Conservation (phyloP, 2,888 invertebrate species). For the Biston stratarius region DNA sequence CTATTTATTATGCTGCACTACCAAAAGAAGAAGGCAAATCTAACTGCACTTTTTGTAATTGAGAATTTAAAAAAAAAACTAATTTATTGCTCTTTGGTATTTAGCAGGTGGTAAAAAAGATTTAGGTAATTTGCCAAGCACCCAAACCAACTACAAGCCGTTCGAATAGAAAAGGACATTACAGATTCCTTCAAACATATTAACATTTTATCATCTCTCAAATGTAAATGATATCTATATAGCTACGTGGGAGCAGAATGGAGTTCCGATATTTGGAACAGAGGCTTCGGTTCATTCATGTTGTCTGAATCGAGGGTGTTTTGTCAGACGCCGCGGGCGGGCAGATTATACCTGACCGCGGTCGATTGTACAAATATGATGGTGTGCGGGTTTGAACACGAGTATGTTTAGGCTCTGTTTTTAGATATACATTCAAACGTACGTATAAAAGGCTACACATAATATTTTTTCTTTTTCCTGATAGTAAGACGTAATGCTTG, state of each 20-base stretch:
- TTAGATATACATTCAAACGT: neutral
- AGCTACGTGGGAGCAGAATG: neutral
- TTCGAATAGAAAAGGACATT: too few relatives aligned
- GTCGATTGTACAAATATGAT: constrained; percentile 2
- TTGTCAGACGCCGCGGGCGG: constrained; percentile 16
- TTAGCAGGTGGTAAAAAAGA: too few relatives aligned
- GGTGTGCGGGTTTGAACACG: neutral
- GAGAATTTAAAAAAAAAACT: too few relatives aligned
- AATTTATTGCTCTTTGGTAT: too few relatives aligned
- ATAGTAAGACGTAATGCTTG: too few relatives aligned
- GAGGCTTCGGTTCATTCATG: constrained; percentile 20
- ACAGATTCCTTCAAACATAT: too few relatives aligned
- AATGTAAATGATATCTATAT: neutral
- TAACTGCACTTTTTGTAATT: too few relatives aligned
- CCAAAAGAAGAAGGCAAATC: too few relatives aligned
- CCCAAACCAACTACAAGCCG: too few relatives aligned
- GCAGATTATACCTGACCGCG: constrained; percentile 10
- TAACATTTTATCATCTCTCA: neutral
- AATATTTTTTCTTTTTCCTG: too few relatives aligned
- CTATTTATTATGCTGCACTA: too few relatives aligned
- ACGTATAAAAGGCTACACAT: neutral
- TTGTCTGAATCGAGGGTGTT: constrained; percentile 9
- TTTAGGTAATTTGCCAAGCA: too few relatives aligned
- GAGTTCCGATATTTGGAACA: constrained; percentile 13
- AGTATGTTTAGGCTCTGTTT: neutral